A percentile compares a stretch with the other conserved stretches of the same genome.
These are phyloP conservation scores for Athetis lepigone DNA, from an alignment of 2,888 invertebrate genomes.

Conservation along the genomic window DNA sequence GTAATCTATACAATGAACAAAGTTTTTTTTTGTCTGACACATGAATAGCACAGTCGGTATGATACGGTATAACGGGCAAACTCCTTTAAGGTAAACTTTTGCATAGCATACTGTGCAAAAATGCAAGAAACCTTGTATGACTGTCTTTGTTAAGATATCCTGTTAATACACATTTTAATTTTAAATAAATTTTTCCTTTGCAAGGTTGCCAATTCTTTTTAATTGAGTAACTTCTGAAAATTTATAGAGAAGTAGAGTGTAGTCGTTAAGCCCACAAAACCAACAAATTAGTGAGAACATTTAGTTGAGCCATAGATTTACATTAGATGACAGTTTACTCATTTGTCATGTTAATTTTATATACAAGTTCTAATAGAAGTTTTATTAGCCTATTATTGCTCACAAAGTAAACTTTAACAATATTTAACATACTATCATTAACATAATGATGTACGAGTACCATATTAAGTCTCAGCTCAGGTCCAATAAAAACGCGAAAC, in stretches of 20 bases:
- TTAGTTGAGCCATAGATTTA: slow-evolving; percentile 2
- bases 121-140: too few species aligned
- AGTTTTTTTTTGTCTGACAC: too few species aligned
- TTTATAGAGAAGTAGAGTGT: not conserved
- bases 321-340: not conserved
- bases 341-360: slow-evolving; percentile 34
- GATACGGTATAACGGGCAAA: too few species aligned
- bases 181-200: too few species aligned
- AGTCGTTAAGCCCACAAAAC: slow-evolving; percentile 1
- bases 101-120: too few species aligned
- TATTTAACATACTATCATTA: not conserved
- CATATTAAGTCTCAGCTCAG: not conserved
- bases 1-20: too few species aligned
- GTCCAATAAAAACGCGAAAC: not conserved
- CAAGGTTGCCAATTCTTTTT: too few species aligned
- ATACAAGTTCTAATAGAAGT: slow-evolving; percentile 13
- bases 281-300: slow-evolving; percentile 13
- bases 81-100: too few species aligned
- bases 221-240: too few species aligned
- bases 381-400: slow-evolving; percentile 4
- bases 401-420: not conserved
- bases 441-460: not conserved
- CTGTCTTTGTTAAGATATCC: too few species aligned
- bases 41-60: too few species aligned
- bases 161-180: too few species aligned